Percentiles rank a stretch among this genome's conserved stretches.
These are phyloP conservation scores for Tenthredo scrophulariae DNA, from an alignment of 2,888 invertebrate genomes.

Conservation along the genomic window DNA sequence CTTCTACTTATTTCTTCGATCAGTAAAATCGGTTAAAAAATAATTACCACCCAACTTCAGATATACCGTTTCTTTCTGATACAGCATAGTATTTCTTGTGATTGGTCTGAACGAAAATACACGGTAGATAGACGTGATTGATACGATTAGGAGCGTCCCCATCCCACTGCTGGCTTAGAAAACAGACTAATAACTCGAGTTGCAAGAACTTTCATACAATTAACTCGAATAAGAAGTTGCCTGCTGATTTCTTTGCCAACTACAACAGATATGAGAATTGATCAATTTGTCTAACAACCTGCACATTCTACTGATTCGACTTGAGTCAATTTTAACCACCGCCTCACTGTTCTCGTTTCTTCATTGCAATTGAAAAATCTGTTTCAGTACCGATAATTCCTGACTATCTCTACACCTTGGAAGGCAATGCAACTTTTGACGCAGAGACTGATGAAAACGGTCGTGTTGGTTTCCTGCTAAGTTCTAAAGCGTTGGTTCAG, in stretches of 20 bases:
- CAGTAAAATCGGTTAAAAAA: background rate
- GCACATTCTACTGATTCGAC: background rate
- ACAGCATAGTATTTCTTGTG: background rate
- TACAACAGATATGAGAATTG: background rate
- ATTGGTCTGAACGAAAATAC: background rate
- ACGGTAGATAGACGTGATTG: background rate
- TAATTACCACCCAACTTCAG: background rate
- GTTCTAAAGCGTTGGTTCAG: slow-evolving; percentile 91
- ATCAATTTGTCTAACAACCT: background rate
- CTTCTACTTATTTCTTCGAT: background rate
- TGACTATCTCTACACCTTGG: slow-evolving; percentile 84
- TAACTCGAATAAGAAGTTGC: background rate
- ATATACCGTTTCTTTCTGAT: background rate
- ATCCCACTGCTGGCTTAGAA: background rate
- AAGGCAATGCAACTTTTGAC: slow-evolving; percentile 74
- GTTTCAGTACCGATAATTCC: slow-evolving; percentile 89
- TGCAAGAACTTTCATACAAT: background rate
- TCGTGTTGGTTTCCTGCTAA: slow-evolving; percentile 84
- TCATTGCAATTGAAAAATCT: background rate
- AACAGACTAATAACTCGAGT: background rate
- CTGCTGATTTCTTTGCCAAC: background rate
- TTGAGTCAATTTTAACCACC: background rate
- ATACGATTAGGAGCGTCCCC: background rate
- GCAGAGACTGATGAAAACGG: slow-evolving; percentile 83
- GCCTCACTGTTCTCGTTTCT: background rate